phyloP scores from a whole-genome alignment of 2,797 vertebrate genomes.

The Bufotes viridis region DNA sequence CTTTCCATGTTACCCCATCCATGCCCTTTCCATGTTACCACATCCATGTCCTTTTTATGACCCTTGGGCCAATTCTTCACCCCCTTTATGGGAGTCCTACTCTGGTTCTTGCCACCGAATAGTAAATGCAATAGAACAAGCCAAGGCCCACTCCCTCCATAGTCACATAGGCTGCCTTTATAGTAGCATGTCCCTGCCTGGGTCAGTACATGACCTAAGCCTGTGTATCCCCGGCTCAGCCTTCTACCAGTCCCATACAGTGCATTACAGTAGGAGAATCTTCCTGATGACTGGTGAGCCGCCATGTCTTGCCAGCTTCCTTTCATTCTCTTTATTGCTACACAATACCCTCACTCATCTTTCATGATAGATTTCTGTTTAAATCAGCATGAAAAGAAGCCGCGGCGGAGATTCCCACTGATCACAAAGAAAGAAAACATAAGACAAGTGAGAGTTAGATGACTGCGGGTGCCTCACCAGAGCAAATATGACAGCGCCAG shows the following conservation, averaged over 20 bases:
- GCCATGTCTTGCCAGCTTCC: background rate
- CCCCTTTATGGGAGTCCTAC: too few species aligned
- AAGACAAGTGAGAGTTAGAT: constrained; percentile 31
- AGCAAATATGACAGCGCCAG: constrained; percentile 23
- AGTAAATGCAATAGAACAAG: too few species aligned
- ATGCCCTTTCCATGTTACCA: too few species aligned
- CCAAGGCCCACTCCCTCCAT: too few species aligned
- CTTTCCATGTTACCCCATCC: too few species aligned
- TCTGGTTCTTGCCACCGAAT: too few species aligned
- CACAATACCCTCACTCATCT: constrained; percentile 10
- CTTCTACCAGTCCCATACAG: too few species aligned
- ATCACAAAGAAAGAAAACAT: constrained; percentile 3
- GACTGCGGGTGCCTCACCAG: constrained; percentile 7
- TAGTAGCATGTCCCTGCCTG: background rate
- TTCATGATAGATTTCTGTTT: background rate
- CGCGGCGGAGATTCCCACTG: constrained; percentile 3
- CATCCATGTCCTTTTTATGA: too few species aligned
- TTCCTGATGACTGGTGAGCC: too few species aligned
- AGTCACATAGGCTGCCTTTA: too few species aligned
- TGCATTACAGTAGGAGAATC: background rate
- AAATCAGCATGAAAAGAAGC: constrained; percentile 13
- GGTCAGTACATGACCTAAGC: background rate
- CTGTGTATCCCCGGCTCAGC: background rate
- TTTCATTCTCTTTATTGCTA: background rate
- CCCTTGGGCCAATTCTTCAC: too few species aligned